Percentiles rank a stretch among this genome's conserved stretches.
Evolutionary conservation across 2,113 vertebrate species (phyloP).

Genomic region (Cyanoderma ruficeps): DNA sequence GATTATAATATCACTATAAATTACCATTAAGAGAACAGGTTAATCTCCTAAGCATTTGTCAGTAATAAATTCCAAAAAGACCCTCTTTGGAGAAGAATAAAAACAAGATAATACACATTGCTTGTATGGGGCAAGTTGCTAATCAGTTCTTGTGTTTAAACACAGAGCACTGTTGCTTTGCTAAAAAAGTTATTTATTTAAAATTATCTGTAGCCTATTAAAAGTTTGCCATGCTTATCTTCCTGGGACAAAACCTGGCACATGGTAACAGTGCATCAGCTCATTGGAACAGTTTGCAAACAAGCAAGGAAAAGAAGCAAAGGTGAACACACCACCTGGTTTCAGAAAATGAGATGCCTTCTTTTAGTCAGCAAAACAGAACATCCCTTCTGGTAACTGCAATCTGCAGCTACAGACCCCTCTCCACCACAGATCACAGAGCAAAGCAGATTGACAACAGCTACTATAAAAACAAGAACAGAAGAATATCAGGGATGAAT

Average conservation of each 20-base stretch:
- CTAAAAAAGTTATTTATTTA: neutral
- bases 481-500: neutral
- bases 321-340: neutral
- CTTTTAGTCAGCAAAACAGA: neutral
- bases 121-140: neutral
- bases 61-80: constrained; percentile 2
- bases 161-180: neutral
- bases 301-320: neutral
- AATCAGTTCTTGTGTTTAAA: neutral
- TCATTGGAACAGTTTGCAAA: neutral
- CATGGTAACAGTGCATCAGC: neutral
- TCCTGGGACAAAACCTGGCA: neutral
- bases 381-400: neutral
- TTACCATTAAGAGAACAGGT: constrained; percentile 25
- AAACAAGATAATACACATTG: neutral
- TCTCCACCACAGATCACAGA: neutral
- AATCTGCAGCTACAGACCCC: neutral
- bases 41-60: neutral
- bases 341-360: neutral
- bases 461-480: neutral
- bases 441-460: neutral
- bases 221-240: constrained; percentile 5
- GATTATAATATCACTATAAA: neutral
- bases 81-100: neutral
- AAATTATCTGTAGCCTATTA: neutral